phyloP scores from a whole-genome alignment of 2,113 vertebrate species.

The Prolemur simus region DNA sequence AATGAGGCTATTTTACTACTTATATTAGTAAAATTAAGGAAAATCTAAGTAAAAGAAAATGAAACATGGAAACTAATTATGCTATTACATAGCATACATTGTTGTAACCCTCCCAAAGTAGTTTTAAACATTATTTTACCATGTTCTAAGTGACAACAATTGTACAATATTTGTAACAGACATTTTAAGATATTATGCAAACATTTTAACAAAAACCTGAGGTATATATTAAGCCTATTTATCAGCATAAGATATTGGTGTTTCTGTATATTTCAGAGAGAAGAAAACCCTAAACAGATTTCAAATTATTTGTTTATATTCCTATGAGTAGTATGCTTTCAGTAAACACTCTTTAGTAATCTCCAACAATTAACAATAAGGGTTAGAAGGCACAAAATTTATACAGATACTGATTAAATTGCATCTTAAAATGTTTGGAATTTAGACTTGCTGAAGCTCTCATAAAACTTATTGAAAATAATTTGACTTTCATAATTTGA shows the following conservation, averaged over 20 bases:
- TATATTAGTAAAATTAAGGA: neutral
- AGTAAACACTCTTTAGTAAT: neutral
- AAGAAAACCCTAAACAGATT: neutral
- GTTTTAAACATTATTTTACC: neutral
- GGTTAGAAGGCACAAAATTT: neutral
- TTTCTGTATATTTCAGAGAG: neutral
- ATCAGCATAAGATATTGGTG: neutral
- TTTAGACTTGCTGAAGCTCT: neutral
- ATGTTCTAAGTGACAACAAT: neutral
- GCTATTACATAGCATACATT: neutral
- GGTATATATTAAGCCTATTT: neutral
- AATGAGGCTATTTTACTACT: neutral
- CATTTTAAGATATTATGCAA: neutral
- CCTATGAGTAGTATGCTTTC: neutral
- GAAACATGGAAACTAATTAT: neutral
- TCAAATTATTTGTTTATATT: slow-evolving; percentile 40
- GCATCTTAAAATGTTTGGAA: neutral
- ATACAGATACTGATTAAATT: neutral
- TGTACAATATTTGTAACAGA: neutral
- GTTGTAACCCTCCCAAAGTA: neutral
- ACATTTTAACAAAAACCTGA: neutral
- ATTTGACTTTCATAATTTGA: neutral
- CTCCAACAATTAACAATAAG: neutral
- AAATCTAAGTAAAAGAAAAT: neutral
- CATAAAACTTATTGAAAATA: neutral